Evolutionary conservation across 2,888 invertebrate species (phyloP).

Genomic region (Allolobophora icterica): DNA sequence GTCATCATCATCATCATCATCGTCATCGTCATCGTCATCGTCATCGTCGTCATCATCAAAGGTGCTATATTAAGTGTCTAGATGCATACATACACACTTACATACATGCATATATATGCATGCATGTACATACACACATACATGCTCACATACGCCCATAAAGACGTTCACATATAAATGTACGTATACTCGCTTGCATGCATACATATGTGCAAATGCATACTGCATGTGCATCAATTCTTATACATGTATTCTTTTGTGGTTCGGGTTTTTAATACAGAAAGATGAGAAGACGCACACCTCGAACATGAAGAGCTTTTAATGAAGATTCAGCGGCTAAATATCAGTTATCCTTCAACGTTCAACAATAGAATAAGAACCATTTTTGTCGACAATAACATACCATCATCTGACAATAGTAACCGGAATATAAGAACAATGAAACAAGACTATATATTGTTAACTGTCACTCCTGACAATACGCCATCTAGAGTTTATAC

Average conservation of each 20-base stretch:
- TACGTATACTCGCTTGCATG: neutral
- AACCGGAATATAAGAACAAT: slow-evolving; percentile 13
- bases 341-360: slow-evolving; percentile 11
- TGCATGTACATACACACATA: neutral
- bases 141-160: neutral
- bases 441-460: neutral
- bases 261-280: neutral
- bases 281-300: neutral
- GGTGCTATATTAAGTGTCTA: no score
- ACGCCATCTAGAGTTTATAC: neutral
- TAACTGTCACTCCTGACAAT: neutral
- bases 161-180: neutral
- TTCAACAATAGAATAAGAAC: neutral
- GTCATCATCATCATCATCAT: no score
- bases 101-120: neutral
- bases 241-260: neutral
- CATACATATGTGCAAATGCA: neutral
- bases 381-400: slow-evolving; percentile 3
- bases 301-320: neutral
- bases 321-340: slow-evolving; percentile 17
- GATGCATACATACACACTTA: neutral
- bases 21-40: no score
- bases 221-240: neutral
- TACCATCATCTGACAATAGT: slow-evolving; percentile 12
- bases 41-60: no score